phyloP scores from a whole-genome alignment of 1,140 invertebrate genomes.

The Heliconius hermathena region DNA sequence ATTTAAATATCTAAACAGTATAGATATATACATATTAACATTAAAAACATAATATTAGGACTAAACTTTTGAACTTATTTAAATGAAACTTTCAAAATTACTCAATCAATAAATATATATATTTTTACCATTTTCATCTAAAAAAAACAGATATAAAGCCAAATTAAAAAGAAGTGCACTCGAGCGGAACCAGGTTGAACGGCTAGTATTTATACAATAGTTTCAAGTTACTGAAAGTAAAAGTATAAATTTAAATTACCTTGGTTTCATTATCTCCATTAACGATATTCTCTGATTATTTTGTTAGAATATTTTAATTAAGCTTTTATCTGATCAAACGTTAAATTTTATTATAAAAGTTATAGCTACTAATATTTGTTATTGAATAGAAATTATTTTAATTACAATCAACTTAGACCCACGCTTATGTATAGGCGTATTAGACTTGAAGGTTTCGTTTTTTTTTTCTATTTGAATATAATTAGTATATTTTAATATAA shows the following conservation, averaged over 20 bases:
- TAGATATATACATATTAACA: neutral
- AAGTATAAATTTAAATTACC: slow-evolving; percentile 17
- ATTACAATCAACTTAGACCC: neutral
- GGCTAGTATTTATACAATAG: neutral
- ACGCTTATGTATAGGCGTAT: neutral
- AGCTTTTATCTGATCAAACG: slow-evolving; percentile 1
- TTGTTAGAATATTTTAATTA: neutral
- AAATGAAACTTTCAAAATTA: too few relatives aligned
- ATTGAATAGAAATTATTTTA: neutral
- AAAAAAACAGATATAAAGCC: too few relatives aligned
- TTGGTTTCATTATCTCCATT: slow-evolving; percentile 17
- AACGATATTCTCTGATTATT: neutral
- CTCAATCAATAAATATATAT: too few relatives aligned
- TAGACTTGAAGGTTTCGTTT: neutral
- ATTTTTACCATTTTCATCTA: too few relatives aligned
- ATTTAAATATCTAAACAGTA: slow-evolving; percentile 20
- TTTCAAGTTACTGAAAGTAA: slow-evolving; percentile 23
- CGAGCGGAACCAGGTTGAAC: neutral
- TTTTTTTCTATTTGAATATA: too few relatives aligned
- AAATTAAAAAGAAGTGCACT: neutral
- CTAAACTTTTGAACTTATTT: too few relatives aligned
- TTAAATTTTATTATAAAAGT: neutral
- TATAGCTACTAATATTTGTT: neutral
- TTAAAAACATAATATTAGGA: too few relatives aligned
- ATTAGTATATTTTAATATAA: neutral